Evolutionary conservation across 2,888 invertebrate genomes (phyloP), one percentile per base, ranked within the genome.

Genomic region (Macaria notata): DNA sequence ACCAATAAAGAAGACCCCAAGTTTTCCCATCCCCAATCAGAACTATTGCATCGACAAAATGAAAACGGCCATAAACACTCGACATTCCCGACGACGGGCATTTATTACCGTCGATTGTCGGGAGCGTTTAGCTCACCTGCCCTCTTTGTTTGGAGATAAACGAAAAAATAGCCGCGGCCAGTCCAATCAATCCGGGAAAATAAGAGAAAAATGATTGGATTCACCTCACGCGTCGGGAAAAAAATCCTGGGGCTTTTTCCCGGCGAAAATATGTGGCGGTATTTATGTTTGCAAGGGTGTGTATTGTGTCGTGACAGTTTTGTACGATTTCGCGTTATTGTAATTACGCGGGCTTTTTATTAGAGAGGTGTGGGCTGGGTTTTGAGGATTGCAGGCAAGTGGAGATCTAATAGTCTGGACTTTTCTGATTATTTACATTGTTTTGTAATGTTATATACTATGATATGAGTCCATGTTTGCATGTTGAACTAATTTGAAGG

Each of bases 131-230:
- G 73, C 79, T 83, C 83, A 88, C 81, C 81, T 81, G 76, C 76
- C 73, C 74, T 73, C 73, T 74, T 81, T 84, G 85, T 77, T 83
- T 83, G 80, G 72, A 73, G 78, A 77, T 77, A 79, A 79, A 79
- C 75, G 78, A 73, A 81, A 81, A 80, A 79, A 81, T 75, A 70
- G 77, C 71, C 68, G 63, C 75, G 66, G 76, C 75, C 88, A 86
- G 87, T 86, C 88, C 88, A 88, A 86, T 84, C 84, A 81, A 76
- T 72, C 58, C 77, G 76, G 71, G 74, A 79, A 76, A 85, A 82
- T 82, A 84, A 81, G 83, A 59, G 86, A 83, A 83, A 81, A 84
- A 83, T 79, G 80, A 86, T 86, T 77, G 83, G 73, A 88, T 88
- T 86, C 88, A 70, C 74, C 83, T 85, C 88, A 88, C 88, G 88